Conservation (phyloP, 2,888 invertebrate genomes). For the Dryomyza anilis region DNA sequence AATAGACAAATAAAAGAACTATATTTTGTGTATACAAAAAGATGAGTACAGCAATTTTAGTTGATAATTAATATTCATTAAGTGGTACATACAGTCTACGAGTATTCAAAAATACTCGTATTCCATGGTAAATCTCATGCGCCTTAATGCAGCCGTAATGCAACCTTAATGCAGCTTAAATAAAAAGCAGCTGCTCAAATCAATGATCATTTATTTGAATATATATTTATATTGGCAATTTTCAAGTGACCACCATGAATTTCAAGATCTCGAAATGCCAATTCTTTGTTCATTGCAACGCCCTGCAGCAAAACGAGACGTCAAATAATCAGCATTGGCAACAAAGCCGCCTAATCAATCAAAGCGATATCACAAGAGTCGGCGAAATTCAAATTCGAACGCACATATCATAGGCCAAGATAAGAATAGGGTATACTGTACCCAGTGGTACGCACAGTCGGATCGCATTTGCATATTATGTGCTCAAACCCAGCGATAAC, state of each 20-base stretch:
- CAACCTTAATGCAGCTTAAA: conserved; percentile 4
- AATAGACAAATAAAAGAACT: no score
- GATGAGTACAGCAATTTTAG: no score
- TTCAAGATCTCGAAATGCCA: background rate
- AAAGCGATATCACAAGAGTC: conserved; percentile 7
- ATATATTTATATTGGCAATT: background rate
- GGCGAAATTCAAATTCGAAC: background rate
- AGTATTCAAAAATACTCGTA: no score
- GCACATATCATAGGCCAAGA: no score
- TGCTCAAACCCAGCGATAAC: conserved; percentile 4
- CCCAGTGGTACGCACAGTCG: conserved; percentile 7
- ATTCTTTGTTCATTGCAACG: background rate
- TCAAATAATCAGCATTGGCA: background rate
- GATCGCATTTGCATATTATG: conserved; percentile 14
- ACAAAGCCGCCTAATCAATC: conserved; percentile 12
- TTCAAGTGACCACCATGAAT: conserved; percentile 16
- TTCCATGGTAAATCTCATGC: no score
- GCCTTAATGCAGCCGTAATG: no score
- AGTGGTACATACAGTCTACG: no score
- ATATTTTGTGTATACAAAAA: no score
- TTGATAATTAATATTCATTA: no score
- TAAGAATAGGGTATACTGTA: no score
- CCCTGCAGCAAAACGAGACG: background rate
- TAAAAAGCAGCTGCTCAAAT: background rate
- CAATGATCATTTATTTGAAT: background rate